A percentile compares a stretch with the other conserved stretches of the same genome.
These are phyloP conservation scores for Selenia dentaria DNA, from an alignment of 2,888 invertebrate species.

Conservation along the genomic window DNA sequence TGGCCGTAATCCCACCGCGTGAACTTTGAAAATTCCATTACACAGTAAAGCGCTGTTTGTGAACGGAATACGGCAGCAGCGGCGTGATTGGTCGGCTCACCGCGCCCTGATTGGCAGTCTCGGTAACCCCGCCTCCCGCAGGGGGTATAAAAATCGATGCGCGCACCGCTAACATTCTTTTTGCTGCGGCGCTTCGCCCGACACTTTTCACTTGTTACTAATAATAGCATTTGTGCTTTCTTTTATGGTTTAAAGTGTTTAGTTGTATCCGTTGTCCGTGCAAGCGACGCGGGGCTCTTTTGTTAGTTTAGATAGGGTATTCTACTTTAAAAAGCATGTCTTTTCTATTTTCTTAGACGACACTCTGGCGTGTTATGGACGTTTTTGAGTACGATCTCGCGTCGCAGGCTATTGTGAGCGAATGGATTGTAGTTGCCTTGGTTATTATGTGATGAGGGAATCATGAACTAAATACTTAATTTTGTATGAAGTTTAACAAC, in stretches of 20 bases:
- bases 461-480: no score
- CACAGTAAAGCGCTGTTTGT: conserved; percentile 55
- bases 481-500: no score
- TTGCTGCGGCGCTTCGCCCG: conserved; percentile 66
- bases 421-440: not conserved
- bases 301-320: conserved; percentile 68
- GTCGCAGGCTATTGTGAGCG: conserved; percentile 3
- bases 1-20: conserved; percentile 67
- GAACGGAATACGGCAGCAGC: conserved; percentile 67
- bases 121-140: conserved; percentile 72
- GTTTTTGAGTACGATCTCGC: conserved; percentile 17
- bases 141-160: conserved; percentile 83
- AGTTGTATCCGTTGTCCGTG: conserved; percentile 76
- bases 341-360: conserved; percentile 62
- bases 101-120: conserved; percentile 75
- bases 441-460: not conserved
- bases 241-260: conserved; percentile 79
- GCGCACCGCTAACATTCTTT: conserved; percentile 61
- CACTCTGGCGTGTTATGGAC: conserved; percentile 37
- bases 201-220: conserved; percentile 76
- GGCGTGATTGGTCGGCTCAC: conserved; percentile 76
- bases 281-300: conserved; percentile 70
- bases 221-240: conserved; percentile 77
- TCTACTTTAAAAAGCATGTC: conserved; percentile 66
- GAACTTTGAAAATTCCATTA: conserved; percentile 81